phyloP scores from a whole-genome alignment of 2,888 invertebrate genomes.

The Synergus itoensis region DNA sequence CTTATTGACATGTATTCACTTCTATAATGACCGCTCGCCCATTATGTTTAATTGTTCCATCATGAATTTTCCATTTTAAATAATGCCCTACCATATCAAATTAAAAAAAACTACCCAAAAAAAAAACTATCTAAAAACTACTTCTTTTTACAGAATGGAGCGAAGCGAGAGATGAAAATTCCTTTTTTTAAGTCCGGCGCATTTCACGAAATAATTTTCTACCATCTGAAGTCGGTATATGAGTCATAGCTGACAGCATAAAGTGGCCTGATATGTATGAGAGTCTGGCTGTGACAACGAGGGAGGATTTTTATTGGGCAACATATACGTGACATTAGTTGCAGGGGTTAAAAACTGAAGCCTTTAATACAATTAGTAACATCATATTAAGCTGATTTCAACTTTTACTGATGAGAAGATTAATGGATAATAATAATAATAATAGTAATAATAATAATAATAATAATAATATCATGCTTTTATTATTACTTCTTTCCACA shows the following conservation, averaged over 20 bases:
- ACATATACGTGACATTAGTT: neutral
- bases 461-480: neutral
- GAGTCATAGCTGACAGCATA: conserved; percentile 5
- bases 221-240: neutral
- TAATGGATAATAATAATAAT: neutral
- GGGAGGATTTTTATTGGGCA: neutral
- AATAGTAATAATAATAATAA: neutral
- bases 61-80: neutral
- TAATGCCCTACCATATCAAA: neutral
- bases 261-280: conserved; percentile 4
- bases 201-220: neutral
- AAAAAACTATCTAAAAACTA: too few relatives aligned
- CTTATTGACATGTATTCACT: neutral
- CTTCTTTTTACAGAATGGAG: too few relatives aligned
- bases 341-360: neutral
- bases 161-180: too few relatives aligned
- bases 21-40: neutral
- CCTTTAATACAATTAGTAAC: neutral
- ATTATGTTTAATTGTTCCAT: neutral
- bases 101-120: too few relatives aligned
- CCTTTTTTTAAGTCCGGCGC: too few relatives aligned
- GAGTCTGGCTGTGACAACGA: neutral
- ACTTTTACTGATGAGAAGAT: neutral
- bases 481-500: neutral
- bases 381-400: neutral